phyloP scores from a whole-genome alignment of 53 echinoderm and acorn worm species.

The Hippasteria phrygiana region DNA sequence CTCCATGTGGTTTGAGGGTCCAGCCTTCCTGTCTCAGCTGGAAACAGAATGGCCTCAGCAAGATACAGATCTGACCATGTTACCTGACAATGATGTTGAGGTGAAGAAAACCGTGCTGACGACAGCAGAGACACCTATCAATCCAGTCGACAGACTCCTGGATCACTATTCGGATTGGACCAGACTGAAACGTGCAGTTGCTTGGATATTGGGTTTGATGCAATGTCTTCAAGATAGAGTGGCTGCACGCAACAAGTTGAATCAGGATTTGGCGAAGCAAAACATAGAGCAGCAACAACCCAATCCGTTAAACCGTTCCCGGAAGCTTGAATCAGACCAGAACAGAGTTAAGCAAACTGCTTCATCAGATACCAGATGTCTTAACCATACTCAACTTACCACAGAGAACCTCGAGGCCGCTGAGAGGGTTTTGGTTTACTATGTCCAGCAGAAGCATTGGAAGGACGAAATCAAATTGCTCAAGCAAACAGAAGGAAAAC shows the following conservation, averaged over 20 bases:
- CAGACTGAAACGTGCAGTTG: constrained; percentile 63
- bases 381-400: constrained; percentile 5
- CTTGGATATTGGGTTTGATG: constrained; percentile 36
- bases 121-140: neutral
- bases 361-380: neutral
- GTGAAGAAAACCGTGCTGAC: constrained; percentile 51
- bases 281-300: constrained; percentile 1
- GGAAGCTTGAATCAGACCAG: constrained; percentile 18
- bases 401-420: constrained; percentile 17
- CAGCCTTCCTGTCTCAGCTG: constrained; percentile 47
- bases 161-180: constrained; percentile 48
- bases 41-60: constrained; percentile 70
- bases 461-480: constrained; percentile 5
- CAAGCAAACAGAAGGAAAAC: neutral
- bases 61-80: constrained; percentile 21
- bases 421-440: constrained; percentile 28
- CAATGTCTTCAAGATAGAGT: constrained; percentile 4
- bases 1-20: constrained; percentile 63
- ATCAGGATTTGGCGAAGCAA: no score
- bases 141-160: constrained; percentile 9
- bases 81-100: constrained; percentile 45
- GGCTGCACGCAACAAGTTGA: constrained; percentile 26
- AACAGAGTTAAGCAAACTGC: neutral
- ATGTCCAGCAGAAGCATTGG: constrained; percentile 54
- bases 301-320: neutral